Conservation (phyloP, 2,113 vertebrate species). For the Ellobius talpinus region DNA sequence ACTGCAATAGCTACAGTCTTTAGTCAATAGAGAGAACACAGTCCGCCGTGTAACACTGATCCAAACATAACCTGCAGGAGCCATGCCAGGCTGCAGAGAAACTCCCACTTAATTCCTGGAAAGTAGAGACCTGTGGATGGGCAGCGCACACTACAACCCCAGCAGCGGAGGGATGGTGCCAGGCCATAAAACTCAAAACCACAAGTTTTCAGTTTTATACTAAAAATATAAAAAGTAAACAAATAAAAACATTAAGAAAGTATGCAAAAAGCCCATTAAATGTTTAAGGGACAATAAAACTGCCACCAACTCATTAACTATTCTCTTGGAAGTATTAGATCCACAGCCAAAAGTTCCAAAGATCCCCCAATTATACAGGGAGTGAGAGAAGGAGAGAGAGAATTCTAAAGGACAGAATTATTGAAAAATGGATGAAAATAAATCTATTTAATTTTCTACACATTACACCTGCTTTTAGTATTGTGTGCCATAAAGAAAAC, state of each 20-base stretch:
- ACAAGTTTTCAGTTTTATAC: constrained; percentile 78
- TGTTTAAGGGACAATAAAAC: constrained; percentile 87
- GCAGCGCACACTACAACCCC: constrained; percentile 40
- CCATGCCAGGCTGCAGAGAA: neutral
- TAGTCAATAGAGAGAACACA: constrained; percentile 28
- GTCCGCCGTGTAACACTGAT: neutral
- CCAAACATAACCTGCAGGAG: constrained; percentile 4
- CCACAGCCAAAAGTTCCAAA: constrained; percentile 78
- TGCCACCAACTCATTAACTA: constrained; percentile 81
- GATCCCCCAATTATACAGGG: constrained; percentile 78
- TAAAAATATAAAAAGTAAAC: constrained; percentile 86
- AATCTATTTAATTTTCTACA: constrained; percentile 4
- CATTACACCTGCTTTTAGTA: neutral
- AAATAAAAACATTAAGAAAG: constrained; percentile 85
- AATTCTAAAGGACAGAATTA: constrained; percentile 19
- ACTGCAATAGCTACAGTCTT: neutral
- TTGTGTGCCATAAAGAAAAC: neutral
- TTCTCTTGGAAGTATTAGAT: constrained; percentile 76
- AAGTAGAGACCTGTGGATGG: constrained; percentile 62
- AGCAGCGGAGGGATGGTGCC: constrained; percentile 61
- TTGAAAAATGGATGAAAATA: constrained; percentile 21
- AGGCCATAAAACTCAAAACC: constrained; percentile 82
- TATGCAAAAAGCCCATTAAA: constrained; percentile 84
- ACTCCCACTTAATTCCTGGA: constrained; percentile 11
- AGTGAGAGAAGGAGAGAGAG: neutral